These are phyloP conservation scores for Micrastur ruficollis DNA, from an alignment of 2,797 vertebrate species.

Conservation along the genomic window DNA sequence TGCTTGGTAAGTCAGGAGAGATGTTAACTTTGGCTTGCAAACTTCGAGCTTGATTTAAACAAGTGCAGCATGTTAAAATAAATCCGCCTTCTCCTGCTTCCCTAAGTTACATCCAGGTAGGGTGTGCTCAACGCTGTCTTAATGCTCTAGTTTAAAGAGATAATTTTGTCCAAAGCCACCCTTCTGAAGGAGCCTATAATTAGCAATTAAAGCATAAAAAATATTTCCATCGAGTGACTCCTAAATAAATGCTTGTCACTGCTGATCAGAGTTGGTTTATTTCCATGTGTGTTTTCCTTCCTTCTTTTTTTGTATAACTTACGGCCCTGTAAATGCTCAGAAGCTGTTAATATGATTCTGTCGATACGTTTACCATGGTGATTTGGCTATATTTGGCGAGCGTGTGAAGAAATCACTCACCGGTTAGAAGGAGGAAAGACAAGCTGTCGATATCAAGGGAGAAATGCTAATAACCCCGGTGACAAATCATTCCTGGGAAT, in stretches of 20 bases:
- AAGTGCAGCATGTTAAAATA: background rate
- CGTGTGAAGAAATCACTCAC: slow-evolving; percentile 89
- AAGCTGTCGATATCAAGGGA: slow-evolving; percentile 86
- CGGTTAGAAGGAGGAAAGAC: slow-evolving; percentile 78
- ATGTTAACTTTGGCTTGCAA: background rate
- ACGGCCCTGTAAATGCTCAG: slow-evolving; percentile 78
- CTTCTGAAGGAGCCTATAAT: slow-evolving; percentile 64
- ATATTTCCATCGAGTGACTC: slow-evolving; percentile 67
- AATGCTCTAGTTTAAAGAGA: slow-evolving; percentile 50
- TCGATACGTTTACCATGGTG: slow-evolving; percentile 86
- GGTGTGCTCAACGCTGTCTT: background rate
- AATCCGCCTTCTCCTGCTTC: background rate
- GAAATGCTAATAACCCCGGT: slow-evolving; percentile 90
- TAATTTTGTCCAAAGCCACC: slow-evolving; percentile 40
- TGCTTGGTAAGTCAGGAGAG: background rate
- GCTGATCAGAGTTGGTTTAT: slow-evolving; percentile 76
- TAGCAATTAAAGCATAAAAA: slow-evolving; percentile 79
- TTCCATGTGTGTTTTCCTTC: slow-evolving; percentile 71
- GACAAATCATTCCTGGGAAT: slow-evolving; percentile 78
- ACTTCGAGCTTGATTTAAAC: background rate
- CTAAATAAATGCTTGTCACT: slow-evolving; percentile 80
- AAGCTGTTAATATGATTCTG: slow-evolving; percentile 88
- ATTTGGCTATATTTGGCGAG: slow-evolving; percentile 81
- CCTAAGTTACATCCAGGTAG: background rate
- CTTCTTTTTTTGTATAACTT: slow-evolving; percentile 74